Evolutionary conservation across 2,797 vertebrate species (phyloP).

Genomic region (Pogonophryne albipinna): DNA sequence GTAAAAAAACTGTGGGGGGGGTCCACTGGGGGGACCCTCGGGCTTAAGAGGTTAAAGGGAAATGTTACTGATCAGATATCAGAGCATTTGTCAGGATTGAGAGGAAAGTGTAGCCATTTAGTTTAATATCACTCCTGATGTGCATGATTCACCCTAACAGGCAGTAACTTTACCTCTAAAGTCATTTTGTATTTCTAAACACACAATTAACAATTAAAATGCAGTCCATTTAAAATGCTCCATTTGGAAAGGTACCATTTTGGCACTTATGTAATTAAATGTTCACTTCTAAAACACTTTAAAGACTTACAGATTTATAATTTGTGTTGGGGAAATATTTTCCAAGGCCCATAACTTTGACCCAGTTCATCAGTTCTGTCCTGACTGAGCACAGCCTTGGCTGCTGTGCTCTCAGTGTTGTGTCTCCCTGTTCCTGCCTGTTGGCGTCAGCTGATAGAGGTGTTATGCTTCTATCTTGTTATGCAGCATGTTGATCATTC

Average conservation of each 20-base stretch:
- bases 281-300: slow-evolving; percentile 29
- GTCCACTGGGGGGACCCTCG: no score
- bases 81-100: background rate
- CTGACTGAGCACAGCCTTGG: no score
- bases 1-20: no score
- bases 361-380: no score
- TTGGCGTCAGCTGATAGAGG: no score
- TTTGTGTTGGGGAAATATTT: no score
- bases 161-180: background rate
- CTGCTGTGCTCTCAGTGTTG: no score
- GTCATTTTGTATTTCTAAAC: background rate
- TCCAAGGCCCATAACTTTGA: no score
- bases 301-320: slow-evolving; percentile 17
- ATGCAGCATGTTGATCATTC: no score
- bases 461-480: no score
- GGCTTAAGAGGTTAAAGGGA: no score
- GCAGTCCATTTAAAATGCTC: background rate
- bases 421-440: no score
- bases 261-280: slow-evolving; percentile 22
- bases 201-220: background rate
- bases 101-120: background rate
- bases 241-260: background rate
- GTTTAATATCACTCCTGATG: background rate
- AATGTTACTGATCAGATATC: background rate
- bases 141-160: background rate